A percentile compares a stretch with the other conserved stretches of the same genome.
Conservation (phyloP, 2,113 vertebrate genomes). For the Chiloscyllium plagiosum region DNA sequence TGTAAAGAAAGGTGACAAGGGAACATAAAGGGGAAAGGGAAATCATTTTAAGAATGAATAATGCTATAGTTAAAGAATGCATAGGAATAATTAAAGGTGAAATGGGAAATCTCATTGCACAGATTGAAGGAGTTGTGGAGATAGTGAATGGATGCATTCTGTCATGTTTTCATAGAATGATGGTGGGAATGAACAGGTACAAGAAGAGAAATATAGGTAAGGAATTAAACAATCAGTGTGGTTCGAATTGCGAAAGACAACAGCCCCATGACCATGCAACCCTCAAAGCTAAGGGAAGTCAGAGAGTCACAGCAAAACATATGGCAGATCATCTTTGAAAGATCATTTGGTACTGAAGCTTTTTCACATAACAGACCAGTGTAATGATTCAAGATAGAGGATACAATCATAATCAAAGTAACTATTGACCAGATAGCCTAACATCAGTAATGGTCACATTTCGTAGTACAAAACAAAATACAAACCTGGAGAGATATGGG, state of each 20-base stretch:
- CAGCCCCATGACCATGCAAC: background rate
- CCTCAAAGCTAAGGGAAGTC: background rate
- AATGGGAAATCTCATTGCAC: background rate
- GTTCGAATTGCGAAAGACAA: background rate
- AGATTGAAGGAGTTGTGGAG: background rate
- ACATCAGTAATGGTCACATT: background rate
- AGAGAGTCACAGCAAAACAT: background rate
- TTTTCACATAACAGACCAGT: background rate
- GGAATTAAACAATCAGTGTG: background rate
- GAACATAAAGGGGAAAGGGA: background rate
- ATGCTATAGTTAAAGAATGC: background rate
- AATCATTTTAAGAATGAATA: background rate
- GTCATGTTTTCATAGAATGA: background rate
- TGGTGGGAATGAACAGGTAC: background rate
- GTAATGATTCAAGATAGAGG: background rate
- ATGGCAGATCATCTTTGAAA: background rate
- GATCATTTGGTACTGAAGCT: background rate
- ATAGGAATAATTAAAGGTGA: background rate
- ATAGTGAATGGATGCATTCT: background rate
- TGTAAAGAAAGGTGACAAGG: background rate
- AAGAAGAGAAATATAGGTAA: background rate
- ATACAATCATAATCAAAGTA: background rate
- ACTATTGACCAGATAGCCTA: background rate
- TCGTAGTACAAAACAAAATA: background rate
- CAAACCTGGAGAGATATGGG: background rate